Evolutionary conservation across 2,797 vertebrate genomes (phyloP).

Genomic region (Pteropus rufus): DNA sequence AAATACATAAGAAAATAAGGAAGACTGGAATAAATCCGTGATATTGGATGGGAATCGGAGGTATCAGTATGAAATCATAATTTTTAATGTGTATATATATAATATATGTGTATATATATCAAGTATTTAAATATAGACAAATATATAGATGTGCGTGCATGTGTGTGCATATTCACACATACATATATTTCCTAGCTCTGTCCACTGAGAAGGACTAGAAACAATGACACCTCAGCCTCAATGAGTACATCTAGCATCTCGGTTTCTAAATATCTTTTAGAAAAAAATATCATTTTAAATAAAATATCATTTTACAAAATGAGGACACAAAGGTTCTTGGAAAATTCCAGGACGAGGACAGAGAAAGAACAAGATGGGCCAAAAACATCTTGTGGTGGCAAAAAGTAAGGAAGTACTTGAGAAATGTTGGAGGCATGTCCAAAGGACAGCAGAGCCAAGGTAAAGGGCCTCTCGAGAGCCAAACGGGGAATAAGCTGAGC

Average conservation of each 20-base stretch:
- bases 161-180: not conserved
- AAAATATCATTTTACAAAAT: not conserved
- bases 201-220: not conserved
- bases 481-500: not conserved
- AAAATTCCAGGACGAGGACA: not conserved
- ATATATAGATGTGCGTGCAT: not conserved
- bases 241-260: not conserved
- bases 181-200: not conserved
- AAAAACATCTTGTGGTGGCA: not conserved
- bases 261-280: not conserved
- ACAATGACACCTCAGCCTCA: not conserved
- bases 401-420: not conserved
- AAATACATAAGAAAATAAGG: not conserved
- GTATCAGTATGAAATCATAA: not conserved
- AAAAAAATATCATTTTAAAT: no score
- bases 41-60: not conserved
- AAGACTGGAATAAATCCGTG: not conserved
- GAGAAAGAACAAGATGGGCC: not conserved
- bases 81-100: not conserved
- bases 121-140: not conserved
- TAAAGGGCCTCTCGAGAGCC: not conserved
- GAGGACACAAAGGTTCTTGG: not conserved
- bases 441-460: not conserved
- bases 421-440: no score
- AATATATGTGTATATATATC: not conserved